A percentile compares a stretch with the other conserved stretches of the same genome.
These are phyloP conservation scores for Cuculus canorus DNA, from an alignment of 2,797 vertebrate genomes.

Conservation along the genomic window DNA sequence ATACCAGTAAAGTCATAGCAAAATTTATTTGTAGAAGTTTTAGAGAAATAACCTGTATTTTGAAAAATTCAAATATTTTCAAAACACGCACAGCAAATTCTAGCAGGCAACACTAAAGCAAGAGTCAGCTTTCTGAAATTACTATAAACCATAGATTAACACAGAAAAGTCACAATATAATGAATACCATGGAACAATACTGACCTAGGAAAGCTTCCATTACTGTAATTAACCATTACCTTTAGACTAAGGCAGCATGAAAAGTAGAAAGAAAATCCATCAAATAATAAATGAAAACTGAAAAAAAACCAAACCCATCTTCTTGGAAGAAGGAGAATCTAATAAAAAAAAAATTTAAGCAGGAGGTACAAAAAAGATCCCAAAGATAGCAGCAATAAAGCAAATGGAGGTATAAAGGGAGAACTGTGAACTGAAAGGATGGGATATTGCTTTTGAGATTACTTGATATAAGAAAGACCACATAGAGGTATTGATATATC, in stretches of 20 bases:
- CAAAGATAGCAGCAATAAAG: neutral
- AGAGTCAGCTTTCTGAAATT: neutral
- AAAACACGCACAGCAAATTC: neutral
- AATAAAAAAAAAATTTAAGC: neutral
- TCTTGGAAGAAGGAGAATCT: neutral
- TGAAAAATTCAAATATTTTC: neutral
- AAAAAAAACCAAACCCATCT: neutral
- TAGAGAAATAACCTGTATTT: neutral
- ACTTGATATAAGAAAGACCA: neutral
- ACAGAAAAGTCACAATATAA: neutral
- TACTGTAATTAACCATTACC: neutral
- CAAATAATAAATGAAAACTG: neutral
- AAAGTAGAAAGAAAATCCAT: neutral
- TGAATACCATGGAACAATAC: neutral
- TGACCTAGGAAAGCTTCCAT: neutral
- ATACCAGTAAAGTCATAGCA: neutral
- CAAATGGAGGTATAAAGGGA: neutral
- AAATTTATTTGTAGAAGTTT: neutral
- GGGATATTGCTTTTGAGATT: constrained; percentile 20
- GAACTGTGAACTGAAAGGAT: neutral
- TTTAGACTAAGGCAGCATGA: neutral
- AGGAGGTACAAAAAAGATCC: neutral
- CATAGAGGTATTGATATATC: neutral
- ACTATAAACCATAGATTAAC: neutral
- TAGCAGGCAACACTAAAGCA: neutral